Percentiles rank a stretch among this genome's conserved stretches.
Conservation (phyloP, 2,797 vertebrate genomes). For the Paguma larvata region DNA sequence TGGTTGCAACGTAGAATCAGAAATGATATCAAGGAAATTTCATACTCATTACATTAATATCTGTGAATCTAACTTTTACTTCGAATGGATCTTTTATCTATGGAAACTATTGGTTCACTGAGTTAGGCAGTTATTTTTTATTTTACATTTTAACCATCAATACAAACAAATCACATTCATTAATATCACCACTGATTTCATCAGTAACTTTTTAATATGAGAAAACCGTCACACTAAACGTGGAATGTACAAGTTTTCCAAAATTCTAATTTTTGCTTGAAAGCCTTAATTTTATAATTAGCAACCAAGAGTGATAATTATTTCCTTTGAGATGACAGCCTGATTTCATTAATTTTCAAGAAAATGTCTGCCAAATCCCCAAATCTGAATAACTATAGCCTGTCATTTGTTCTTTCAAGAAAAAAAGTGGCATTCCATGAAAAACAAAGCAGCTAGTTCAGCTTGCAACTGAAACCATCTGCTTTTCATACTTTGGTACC, state of each 20-base stretch:
- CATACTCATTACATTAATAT: not conserved
- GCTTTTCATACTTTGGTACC: not conserved
- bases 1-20: not conserved
- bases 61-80: not conserved
- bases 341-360: constrained; percentile 45
- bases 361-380: not conserved
- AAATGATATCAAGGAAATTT: constrained; percentile 16
- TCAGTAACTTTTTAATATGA: not conserved
- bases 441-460: not conserved
- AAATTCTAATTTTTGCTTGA: constrained; percentile 28
- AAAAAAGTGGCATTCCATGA: not conserved
- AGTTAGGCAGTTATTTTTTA: not conserved
- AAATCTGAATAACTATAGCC: not conserved
- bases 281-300: constrained; percentile 28
- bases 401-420: not conserved
- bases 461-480: not conserved
- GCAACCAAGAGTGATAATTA: not conserved
- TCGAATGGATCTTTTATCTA: not conserved
- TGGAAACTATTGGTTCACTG: not conserved
- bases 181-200: not conserved
- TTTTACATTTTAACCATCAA: not conserved
- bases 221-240: not conserved
- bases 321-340: constrained; percentile 19
- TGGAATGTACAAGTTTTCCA: not conserved
- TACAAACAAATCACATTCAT: constrained; percentile 1